A percentile compares a stretch with the other conserved stretches of the same genome.
Conservation (phyloP, 2,888 invertebrate genomes). For the Metallyticus violacea region DNA sequence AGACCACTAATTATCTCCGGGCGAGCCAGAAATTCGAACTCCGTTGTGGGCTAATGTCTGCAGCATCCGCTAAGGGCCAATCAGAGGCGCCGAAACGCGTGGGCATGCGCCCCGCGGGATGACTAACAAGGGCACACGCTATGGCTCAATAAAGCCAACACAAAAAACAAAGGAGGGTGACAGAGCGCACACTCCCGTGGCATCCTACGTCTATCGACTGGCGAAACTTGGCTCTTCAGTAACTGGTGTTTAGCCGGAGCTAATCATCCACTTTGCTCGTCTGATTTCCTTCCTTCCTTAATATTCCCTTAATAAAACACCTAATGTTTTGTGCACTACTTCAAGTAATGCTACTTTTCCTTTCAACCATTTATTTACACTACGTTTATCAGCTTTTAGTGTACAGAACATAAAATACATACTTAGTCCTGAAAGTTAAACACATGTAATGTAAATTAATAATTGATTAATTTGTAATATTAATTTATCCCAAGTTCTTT, state of each 20-base stretch:
- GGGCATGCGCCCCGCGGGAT: not conserved
- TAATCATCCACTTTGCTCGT: not conserved
- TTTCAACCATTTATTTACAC: too few relatives aligned
- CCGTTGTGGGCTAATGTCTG: not conserved
- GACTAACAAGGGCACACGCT: not conserved
- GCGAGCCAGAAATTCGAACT: not conserved
- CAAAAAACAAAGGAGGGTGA: not conserved
- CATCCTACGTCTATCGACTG: not conserved
- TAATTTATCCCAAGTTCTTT: too few relatives aligned
- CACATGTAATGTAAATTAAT: too few relatives aligned
- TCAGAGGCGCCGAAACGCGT: constrained; percentile 6
- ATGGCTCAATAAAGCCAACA: constrained; percentile 3
- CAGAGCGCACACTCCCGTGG: not conserved
- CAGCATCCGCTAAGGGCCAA: constrained; percentile 24
- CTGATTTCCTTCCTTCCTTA: not conserved
- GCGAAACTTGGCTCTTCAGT: not conserved
- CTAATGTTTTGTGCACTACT: too few relatives aligned
- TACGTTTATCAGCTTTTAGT: too few relatives aligned
- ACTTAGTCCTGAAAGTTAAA: too few relatives aligned
- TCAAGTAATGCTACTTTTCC: not conserved
- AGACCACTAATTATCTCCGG: not conserved
- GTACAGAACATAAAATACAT: too few relatives aligned
- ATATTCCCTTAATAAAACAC: not conserved
- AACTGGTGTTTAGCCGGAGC: not conserved
- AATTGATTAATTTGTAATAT: too few relatives aligned